phyloP scores from a whole-genome alignment of 1,140 invertebrate genomes.

The Maconellicoccus hirsutus region DNA sequence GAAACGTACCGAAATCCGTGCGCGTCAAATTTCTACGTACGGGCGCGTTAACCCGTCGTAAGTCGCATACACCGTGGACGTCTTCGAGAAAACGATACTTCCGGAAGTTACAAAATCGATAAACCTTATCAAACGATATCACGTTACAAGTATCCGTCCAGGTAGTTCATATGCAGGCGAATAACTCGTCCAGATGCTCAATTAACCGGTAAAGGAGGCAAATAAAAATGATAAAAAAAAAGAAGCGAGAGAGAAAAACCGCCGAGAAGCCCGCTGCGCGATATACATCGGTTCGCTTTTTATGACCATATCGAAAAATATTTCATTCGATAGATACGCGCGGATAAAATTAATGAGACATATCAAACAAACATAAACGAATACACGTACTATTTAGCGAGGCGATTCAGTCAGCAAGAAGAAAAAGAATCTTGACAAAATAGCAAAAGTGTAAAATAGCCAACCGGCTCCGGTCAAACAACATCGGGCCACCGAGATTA shows the following conservation, averaged over 20 bases:
- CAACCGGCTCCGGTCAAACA: conserved; percentile 1
- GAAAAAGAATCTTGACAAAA: background rate
- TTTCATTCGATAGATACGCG: background rate
- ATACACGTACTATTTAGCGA: background rate
- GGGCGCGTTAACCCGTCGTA: no score
- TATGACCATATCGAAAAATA: background rate
- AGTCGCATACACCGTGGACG: background rate
- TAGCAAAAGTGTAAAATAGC: background rate
- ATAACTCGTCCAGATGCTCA: background rate
- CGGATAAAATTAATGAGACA: background rate
- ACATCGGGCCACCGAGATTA: background rate
- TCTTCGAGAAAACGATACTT: background rate
- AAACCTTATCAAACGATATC: background rate
- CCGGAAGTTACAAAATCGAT: background rate
- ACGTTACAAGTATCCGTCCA: conserved; percentile 2
- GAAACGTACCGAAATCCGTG: background rate
- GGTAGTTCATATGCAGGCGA: background rate
- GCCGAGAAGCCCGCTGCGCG: background rate
- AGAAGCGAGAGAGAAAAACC: background rate
- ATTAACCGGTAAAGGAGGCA: background rate
- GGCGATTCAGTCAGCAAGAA: no score
- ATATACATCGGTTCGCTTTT: background rate
- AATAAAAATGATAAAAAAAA: no score
- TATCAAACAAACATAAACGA: background rate
- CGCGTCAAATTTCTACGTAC: background rate